Base-by-base conservation (phyloP, 2,888 invertebrate genomes). In the Dynastes maya region DNA sequence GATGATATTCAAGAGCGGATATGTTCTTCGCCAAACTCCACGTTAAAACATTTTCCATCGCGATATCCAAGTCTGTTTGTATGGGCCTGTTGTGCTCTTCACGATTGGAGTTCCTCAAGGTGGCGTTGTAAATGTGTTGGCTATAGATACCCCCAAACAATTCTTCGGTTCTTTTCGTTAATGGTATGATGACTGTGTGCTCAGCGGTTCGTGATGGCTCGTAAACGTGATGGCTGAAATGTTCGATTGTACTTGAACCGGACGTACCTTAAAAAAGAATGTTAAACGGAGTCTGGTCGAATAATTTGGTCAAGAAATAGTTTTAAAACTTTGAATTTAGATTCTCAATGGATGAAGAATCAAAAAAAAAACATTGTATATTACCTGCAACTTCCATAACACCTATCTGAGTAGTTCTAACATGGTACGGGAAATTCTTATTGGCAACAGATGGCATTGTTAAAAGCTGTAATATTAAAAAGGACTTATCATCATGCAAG, bases 381-480 rank as follows among this genome's bases (percentile, higher is more conserved):
- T 51, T 75, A 82, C 84, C 87, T 27, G 87, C 86, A 78, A 91
- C 89, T 87, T 93, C 92, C 93, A 94, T 93, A 0, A 93, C 90
- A 1, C 93, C 94, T 40, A 94, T 93, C 89, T 97, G 96, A 0
- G 95, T 94, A 0, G 97, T 97, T 75, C 96, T 90, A 40, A 97
- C 96, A 86, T 97, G 97, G 87, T 95, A 97, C 0, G 97, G 97
- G 85, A 97, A 97, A 86, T 96, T 96, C 85, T 94, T 94, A 86
- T 97, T 97, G 0, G 96, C 95, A 79, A 95, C 93, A 1, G 95
- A 94, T 2, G 97, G 97, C 85, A 96, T 89, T 0, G 97, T 97
- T 78, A 97, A 86, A 78, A 95, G 88, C 95, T 96, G 89, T 32
- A 76, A 45, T 11, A 45, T 8, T 45, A 45, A 45, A 55, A 55